Base-by-base conservation (phyloP, 2,888 invertebrate species). In the Drosophila cognata region DNA sequence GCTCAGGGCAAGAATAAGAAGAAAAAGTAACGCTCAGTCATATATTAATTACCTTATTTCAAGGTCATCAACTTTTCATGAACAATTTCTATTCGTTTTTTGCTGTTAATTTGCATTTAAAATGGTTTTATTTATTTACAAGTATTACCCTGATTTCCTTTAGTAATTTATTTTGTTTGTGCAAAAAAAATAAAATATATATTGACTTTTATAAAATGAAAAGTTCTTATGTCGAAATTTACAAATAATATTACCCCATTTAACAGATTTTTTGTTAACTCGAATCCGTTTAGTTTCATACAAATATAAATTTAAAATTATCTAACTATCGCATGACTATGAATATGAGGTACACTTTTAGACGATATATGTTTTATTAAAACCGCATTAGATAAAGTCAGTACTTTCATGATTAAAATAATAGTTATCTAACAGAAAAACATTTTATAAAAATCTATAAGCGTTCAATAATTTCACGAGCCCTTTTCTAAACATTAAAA, bases 1-100 rank as follows among this genome's bases (percentile, higher is more conserved):
- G 63, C 79, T 10, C 89, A 91, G 59, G 85, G 87, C 56, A 92
- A 92, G 70, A 90, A 86, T 59, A 92, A 92, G 78, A 93, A 92
- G 77, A 93, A 92, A 66, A 92, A 92, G 84, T 92, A 89, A 87
- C 64, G 16, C 57, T 18, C 53, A 48, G 25, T 36, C 36, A 57
- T 38, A 25, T 31, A 31, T n/a, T 62, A 57, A 41, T 2, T 21
- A 28, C 10, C 48, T 35, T 55, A 41, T 46, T 66, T 51, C 56
- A 53, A 69, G 48, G 55, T 71, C 71, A 71, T 70, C 65, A 70
- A 74, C 29, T 63, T 66, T 60, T 57, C 62, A 62, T 65, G 51
- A 56, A 77, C 62, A 68, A 56, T 74, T 75, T 85, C 68, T 71
- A 71, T 52, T 79, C 63, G 76, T 77, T 73, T 74, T 52, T 61